Evolutionary conservation across 2,888 invertebrate genomes (phyloP), one percentile per base, ranked within the genome.

Genomic region (Apamea anceps): DNA sequence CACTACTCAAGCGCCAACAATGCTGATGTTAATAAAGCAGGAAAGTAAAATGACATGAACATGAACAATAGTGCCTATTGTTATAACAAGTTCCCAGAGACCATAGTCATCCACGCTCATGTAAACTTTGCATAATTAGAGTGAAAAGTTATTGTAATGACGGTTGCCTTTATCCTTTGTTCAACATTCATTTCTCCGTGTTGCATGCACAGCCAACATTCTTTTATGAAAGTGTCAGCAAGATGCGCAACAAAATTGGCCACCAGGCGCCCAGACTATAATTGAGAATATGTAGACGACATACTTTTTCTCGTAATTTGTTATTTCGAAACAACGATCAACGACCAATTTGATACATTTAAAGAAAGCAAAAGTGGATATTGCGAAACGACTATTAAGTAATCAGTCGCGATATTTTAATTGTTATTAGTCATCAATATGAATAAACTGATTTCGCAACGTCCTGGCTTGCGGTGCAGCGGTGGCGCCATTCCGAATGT

Each of bases 61-160:
- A 51, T n/a, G 81, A 84, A 87, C 85, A 88, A 85, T 81, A 68
- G 77, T 72, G 21, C 1, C 75, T 48, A 86, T 86, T 88, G 88
- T 88, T 79, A 57, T 65, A 54, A 71, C 74, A 75, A 70, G 62
- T 81, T 88, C 86, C 45, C 87, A 82, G 82, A 82, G 18, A 63
- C 77, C 63, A 73, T 79, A 74, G 13, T 42, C 73, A 65, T 84
- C 62, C 66, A 70, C 76, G 72, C 70, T 84, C 79, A 67, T 85
- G 84, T 85, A 85, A 87, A 89, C 86, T 81, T 70, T 83, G 60
- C 77, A 76, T 84, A 82, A 85, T 82, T 82, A 80, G 76, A 89
- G 85, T 89, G 88, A 81, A 86, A 86, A 85, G 74, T 72, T 78
- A 65, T 80, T 75, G 32, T 80, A 57, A 84, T 74, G 54, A 72